These are phyloP conservation scores for Drosophila leontia DNA, from an alignment of 1,140 invertebrate species.

Conservation along the genomic window DNA sequence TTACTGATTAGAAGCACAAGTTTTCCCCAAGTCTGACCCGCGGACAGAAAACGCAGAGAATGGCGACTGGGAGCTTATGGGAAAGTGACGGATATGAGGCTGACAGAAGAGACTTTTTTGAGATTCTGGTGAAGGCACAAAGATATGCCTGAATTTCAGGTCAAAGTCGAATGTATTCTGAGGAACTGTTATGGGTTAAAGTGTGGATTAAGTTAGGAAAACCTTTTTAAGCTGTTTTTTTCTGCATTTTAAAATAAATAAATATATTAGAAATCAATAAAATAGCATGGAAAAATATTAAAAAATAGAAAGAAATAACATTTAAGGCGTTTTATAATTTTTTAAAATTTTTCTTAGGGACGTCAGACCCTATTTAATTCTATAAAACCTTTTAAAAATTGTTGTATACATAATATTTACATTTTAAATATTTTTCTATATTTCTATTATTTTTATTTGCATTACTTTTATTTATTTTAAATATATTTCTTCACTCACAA, in stretches of 20 bases:
- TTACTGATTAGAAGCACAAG: slow-evolving; percentile 52
- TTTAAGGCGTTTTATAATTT: too few relatives aligned
- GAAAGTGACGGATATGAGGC: slow-evolving; percentile 50
- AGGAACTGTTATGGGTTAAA: too few relatives aligned
- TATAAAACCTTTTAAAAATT: too few relatives aligned
- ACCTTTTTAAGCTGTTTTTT: background rate
- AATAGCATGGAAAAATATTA: too few relatives aligned
- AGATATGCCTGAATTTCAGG: slow-evolving; percentile 24
- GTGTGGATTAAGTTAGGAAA: background rate
- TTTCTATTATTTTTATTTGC: background rate
- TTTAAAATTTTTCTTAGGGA: too few relatives aligned
- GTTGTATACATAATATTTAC: too few relatives aligned
- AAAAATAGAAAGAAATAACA: too few relatives aligned
- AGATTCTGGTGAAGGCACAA: background rate
- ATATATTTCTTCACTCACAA: background rate
- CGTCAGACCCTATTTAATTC: too few relatives aligned
- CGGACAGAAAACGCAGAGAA: background rate
- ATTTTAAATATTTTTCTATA: background rate
- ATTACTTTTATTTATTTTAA: background rate
- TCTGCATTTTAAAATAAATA: too few relatives aligned
- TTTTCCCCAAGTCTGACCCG: slow-evolving; percentile 40
- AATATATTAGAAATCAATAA: too few relatives aligned
- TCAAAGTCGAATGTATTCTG: slow-evolving; percentile 1
- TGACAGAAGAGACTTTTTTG: slow-evolving; percentile 38
- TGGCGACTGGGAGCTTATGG: slow-evolving; percentile 13